Evolutionary conservation across 2,113 vertebrate species (phyloP), one percentile per base, ranked within the genome.

Genomic region (Mesoclemmys tuberculata): DNA sequence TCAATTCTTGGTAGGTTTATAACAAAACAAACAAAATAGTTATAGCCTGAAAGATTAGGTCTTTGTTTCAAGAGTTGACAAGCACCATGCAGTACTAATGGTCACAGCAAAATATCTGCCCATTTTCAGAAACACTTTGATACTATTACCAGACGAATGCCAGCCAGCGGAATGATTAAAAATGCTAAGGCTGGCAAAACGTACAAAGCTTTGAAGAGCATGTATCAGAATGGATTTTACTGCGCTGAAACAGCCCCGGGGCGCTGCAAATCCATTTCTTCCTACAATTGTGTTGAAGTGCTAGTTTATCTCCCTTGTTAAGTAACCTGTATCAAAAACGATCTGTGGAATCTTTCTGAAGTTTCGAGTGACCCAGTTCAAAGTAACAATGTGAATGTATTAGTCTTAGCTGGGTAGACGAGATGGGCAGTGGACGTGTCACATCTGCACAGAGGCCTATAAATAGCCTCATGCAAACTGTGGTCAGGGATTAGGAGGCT

Each of bases 281-380:
- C 91, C 90, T 91, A 48, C 89, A 19, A 95, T 79, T 91, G 88
- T 90, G 93, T 92, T 83, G 54, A 93, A 96, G 87, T 56, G 79
- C 83, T 64, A 82, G 90, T 98, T 97, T 97, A 96, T 97, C 95
- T 96, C 92, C 80, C 96, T 96, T 82, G 92, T 92, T 96, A 97
- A 96, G 95, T 93, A 98, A 98, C 94, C 96, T 96, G 97, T 96
- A 97, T 97, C 97, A 92, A 89, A 46, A 97, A 90, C 0, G 26
- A 98, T 97, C 97, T 95, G 93, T 94, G 93, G 90, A 93, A 93
- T 87, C 19, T 83, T 44, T 95, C 92, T 97, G 94, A 97, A 94
- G 97, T 95, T 98, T 92, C 91, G 95, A 88, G 94, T 97, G 97
- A 98, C 96, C 97, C 95, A 97, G 93, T 97, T 98, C 96, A 97